Conservation (phyloP, 2,888 invertebrate genomes). For the Zygaena filipendulae region DNA sequence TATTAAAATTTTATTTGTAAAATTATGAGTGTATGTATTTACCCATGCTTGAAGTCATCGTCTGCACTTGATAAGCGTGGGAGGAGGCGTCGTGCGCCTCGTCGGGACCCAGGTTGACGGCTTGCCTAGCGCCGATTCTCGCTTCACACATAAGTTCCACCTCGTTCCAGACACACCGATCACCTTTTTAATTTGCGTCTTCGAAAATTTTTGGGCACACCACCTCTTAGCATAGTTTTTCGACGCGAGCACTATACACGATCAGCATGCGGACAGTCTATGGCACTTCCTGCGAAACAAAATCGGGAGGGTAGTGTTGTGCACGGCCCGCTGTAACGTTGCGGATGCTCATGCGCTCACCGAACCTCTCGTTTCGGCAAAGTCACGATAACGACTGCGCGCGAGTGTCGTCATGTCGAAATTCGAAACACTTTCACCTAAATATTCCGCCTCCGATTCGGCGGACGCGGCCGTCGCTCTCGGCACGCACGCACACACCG, state of each 20-base stretch:
- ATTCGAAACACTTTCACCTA: conserved; percentile 70
- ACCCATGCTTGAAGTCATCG: conserved; percentile 67
- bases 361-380: conserved; percentile 66
- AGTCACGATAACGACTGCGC: conserved; percentile 69
- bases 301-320: conserved; percentile 32
- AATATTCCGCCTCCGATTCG: conserved; percentile 68
- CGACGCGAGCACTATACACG: conserved; percentile 39
- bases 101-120: conserved; percentile 59
- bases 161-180: conserved; percentile 41
- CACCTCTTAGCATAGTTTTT: conserved; percentile 56
- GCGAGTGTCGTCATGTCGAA: conserved; percentile 69
- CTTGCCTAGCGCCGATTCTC: conserved; percentile 40
- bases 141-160: conserved; percentile 54
- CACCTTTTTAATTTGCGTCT: conserved; percentile 60
- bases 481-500: conserved; percentile 64
- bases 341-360: conserved; percentile 38
- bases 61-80: conserved; percentile 54
- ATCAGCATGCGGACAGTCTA: conserved; percentile 40
- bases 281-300: conserved; percentile 45
- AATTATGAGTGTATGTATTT: too few species aligned
- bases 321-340: conserved; percentile 28
- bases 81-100: conserved; percentile 55
- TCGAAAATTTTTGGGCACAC: conserved; percentile 46
- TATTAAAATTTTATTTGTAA: too few species aligned
- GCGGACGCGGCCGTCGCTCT: conserved; percentile 68